Base-by-base conservation (phyloP, 2,113 vertebrate genomes). In the Sitta europaea region DNA sequence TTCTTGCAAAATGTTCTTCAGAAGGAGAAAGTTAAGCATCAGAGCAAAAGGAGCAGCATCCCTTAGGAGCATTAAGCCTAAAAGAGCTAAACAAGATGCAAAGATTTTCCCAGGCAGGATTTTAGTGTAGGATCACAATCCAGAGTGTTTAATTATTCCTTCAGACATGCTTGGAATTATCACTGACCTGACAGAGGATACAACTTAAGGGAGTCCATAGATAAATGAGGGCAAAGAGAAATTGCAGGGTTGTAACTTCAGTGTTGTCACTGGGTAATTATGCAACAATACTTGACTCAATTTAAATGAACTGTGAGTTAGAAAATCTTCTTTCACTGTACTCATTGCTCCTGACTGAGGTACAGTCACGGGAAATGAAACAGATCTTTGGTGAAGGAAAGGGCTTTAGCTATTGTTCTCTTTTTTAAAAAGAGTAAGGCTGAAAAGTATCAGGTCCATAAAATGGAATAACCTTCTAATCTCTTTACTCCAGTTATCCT, bases 201-300 rank as follows among this genome's bases (percentile, higher is more conserved):
- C 43, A 68, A 1, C 16, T 57, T 54, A 23, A 70, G 55, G 42
- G 63, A 82, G 29, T 50, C 45, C 12, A 18, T 47, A 11, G 33
- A 43, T 59, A 70, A 93, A 61, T n/a, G 71, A 66, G 25, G 28
- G 38, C 50, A 58, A 31, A 70, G 40, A 67, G 38, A 62, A 94
- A 51, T 55, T 14, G 21, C 9, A 68, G 59, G 27, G 9, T 42
- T 79, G 27, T 50, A 45, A 23, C 12, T 45, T 38, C 28, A 23
- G 38, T 28, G 2, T 43, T 4, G 1, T 50, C 66, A 62, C 61
- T 10, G 6, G 3, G 2, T 17, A 78, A 11, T 14, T 43, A 3
- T 55, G n/a, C 33, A 74, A 21, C 29, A 74, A 10, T 12, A 18
- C 62, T 25, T 35, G 48, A 8, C 10, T 53, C 12, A 9, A 17